A percentile compares a stretch with the other conserved stretches of the same genome.
phyloP scores from a whole-genome alignment of 2,797 vertebrate species.

The Pelobates cultripes region DNA sequence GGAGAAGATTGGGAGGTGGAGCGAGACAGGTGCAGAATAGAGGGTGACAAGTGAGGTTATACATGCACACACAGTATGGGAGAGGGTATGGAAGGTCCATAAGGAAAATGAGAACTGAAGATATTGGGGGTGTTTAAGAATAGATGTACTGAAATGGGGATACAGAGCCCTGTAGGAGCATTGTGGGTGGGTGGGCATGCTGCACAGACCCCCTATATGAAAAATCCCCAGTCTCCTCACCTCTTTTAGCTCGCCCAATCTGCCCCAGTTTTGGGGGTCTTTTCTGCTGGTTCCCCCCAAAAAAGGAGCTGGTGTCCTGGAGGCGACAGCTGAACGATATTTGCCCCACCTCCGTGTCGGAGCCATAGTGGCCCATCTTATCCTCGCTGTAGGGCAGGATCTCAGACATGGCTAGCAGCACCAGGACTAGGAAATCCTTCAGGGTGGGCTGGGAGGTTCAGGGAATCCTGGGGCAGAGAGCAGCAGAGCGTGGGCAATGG shows the following conservation, averaged over 20 bases:
- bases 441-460: slow-evolving; percentile 26
- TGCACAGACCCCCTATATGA: background rate
- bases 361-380: slow-evolving; percentile 93
- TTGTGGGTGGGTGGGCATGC: background rate
- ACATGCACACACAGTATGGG: too few relatives aligned
- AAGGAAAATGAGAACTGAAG: too few relatives aligned
- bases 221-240: slow-evolving; percentile 65
- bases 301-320: slow-evolving; percentile 96
- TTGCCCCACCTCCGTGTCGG: slow-evolving; percentile 91
- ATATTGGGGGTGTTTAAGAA: too few relatives aligned
- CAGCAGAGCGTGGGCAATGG: too few relatives aligned
- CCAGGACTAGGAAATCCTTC: slow-evolving; percentile 37
- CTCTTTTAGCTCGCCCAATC: slow-evolving; percentile 95
- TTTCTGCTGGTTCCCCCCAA: slow-evolving; percentile 90
- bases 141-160: background rate
- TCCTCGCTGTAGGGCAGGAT: slow-evolving; percentile 96
- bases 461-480: background rate
- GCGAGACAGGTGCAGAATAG: background rate
- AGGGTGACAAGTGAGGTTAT: background rate
- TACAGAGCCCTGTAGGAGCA: background rate
- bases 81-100: too few relatives aligned
- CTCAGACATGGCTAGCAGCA: slow-evolving; percentile 86
- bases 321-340: slow-evolving; percentile 98
- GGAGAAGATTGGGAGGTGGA: background rate
- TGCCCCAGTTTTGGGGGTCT: slow-evolving; percentile 96